Evolutionary conservation across 2,113 vertebrate genomes (phyloP).

Genomic region (Anoura caudifer): DNA sequence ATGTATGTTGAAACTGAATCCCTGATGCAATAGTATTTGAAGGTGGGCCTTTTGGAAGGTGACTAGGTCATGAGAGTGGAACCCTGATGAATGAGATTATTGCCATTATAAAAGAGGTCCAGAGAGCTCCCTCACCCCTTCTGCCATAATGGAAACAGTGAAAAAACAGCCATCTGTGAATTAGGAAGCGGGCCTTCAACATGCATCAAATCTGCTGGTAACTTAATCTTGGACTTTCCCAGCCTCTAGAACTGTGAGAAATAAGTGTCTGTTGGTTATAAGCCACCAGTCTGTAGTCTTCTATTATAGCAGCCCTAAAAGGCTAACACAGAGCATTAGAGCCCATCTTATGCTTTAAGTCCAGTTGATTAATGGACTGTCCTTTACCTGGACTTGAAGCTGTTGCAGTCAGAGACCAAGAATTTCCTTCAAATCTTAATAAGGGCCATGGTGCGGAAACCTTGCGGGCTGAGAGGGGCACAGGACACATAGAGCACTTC

Average conservation of each 20-base stretch:
- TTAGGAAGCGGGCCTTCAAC: not conserved
- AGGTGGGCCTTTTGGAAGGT: not conserved
- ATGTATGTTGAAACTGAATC: not conserved
- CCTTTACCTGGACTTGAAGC: not conserved
- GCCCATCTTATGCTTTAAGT: not conserved
- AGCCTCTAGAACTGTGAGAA: not conserved
- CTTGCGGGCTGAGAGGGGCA: not conserved
- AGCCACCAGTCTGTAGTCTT: not conserved
- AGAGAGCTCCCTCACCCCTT: not conserved
- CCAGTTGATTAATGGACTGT: not conserved
- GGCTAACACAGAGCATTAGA: not conserved
- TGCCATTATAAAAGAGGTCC: not conserved
- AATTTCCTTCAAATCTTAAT: not conserved
- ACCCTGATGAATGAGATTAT: not conserved
- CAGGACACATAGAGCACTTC: not conserved
- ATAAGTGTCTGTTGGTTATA: not conserved
- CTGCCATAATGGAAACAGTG: not conserved
- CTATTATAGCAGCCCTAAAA: not conserved
- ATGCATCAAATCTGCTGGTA: not conserved
- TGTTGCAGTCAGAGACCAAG: not conserved
- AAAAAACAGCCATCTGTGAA: not conserved
- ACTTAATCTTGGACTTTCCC: not conserved
- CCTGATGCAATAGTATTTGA: not conserved
- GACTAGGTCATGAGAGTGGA: not conserved
- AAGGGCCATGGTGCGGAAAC: not conserved